Percentiles rank a stretch among this genome's conserved stretches.
Conservation (phyloP, 2,888 invertebrate genomes). For the Poecilobothrus nobilitatus region DNA sequence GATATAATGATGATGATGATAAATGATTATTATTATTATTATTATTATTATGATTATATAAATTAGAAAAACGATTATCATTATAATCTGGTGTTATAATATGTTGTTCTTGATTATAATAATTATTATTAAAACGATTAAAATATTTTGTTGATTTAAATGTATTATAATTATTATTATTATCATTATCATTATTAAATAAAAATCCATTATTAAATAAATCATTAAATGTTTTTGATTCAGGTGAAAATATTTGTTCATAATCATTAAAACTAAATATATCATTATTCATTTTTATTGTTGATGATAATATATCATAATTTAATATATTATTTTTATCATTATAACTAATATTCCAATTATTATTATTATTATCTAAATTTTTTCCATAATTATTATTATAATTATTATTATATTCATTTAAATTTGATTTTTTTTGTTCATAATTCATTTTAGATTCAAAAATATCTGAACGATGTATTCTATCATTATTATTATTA, state of each 20-base stretch:
- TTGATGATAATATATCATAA: neutral
- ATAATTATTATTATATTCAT: too few relatives aligned
- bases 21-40: neutral
- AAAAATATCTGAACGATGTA: neutral
- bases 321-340: neutral
- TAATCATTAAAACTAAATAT: constrained; percentile 34
- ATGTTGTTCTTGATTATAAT: neutral
- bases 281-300: constrained; percentile 31
- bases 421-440: too few relatives aligned
- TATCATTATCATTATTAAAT: constrained; percentile 5
- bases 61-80: neutral
- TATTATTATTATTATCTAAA: neutral
- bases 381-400: too few relatives aligned
- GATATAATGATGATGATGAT: neutral
- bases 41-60: neutral
- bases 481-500: neutral
- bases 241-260: constrained; percentile 35
- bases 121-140: neutral
- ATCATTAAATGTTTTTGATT: constrained; percentile 39
- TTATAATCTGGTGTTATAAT: too few relatives aligned
- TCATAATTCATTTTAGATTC: too few relatives aligned
- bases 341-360: neutral
- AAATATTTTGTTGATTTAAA: neutral
- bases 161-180: neutral
- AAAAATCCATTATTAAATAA: constrained; percentile 27